Conservation (phyloP, 2,888 invertebrate genomes). For the Teleiodes luculella region DNA sequence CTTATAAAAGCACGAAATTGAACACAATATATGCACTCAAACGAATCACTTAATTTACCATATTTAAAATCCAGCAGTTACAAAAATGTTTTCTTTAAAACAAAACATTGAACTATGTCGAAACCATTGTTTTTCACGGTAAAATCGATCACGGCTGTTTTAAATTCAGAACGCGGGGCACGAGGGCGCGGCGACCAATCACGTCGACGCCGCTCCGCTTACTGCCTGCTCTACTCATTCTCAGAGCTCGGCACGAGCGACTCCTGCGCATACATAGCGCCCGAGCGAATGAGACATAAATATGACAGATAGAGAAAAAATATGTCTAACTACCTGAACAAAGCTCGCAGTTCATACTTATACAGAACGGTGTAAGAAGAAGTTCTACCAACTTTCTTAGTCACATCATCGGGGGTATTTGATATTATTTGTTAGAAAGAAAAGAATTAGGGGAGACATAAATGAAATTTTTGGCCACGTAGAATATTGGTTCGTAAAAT, state of each 20-base stretch:
- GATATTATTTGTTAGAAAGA: not conserved
- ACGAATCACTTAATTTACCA: conserved; percentile 22
- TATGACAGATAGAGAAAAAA: conserved; percentile 43
- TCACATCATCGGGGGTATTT: conserved; percentile 34
- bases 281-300: conserved; percentile 49
- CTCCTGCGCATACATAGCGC: conserved; percentile 64
- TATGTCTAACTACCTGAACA: conserved; percentile 52
- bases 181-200: conserved; percentile 54
- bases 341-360: conserved; percentile 51
- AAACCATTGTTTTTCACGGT: conserved; percentile 48
- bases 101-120: conserved; percentile 47
- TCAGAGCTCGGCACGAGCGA: conserved; percentile 43
- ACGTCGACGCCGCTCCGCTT: conserved; percentile 67
- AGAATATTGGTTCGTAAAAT: too few species aligned
- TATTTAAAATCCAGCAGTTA: conserved; percentile 14
- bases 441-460: conserved; percentile 1
- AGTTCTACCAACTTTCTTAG: too few species aligned
- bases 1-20: conserved; percentile 38
- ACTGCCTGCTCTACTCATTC: conserved; percentile 62
- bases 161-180: conserved; percentile 54
- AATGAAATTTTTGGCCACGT: too few species aligned
- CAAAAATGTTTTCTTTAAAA: conserved; percentile 21
- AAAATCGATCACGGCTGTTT: conserved; percentile 61
- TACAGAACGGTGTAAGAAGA: conserved; percentile 45
- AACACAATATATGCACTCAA: conserved; percentile 31